Percentiles rank a stretch among this genome's conserved stretches.
Conservation (phyloP, 2,113 vertebrate species). For the mouse (Mus musculus) region DNA sequence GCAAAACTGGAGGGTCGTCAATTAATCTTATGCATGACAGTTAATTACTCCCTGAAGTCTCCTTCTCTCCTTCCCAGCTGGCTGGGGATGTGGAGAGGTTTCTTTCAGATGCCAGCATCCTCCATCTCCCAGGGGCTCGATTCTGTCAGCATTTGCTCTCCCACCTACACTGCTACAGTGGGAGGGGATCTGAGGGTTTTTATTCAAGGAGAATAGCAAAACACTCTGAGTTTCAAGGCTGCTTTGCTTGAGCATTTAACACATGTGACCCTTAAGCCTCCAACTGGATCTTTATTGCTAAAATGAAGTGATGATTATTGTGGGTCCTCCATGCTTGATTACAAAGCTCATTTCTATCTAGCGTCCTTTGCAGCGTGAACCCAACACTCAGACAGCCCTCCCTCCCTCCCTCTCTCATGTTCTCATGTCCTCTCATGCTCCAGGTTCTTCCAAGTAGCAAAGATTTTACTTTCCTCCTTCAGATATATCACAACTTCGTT, state of each 20-base stretch:
- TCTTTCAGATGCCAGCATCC: neutral
- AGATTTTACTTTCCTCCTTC: slow-evolving; percentile 3
- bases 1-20: slow-evolving; percentile 74
- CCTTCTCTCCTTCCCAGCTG: slow-evolving; percentile 58
- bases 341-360: neutral
- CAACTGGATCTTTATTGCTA: neutral
- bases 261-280: neutral
- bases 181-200: slow-evolving; percentile 26
- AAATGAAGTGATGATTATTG: neutral
- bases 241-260: neutral
- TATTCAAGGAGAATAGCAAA: slow-evolving; percentile 21
- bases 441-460: neutral
- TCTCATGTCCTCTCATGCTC: neutral
- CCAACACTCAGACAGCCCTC: neutral
- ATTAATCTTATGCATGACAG: slow-evolving; percentile 77
- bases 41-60: slow-evolving; percentile 72
- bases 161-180: neutral
- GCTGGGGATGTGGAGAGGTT: neutral
- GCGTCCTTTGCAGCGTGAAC: neutral
- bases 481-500: neutral
- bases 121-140: neutral
- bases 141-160: neutral
- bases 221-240: neutral
- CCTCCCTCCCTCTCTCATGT: too few relatives aligned
- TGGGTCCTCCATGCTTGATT: neutral